Percentiles rank a stretch among this genome's conserved stretches.
Evolutionary conservation across 2,888 invertebrate species (phyloP).

Genomic region (Aspidiotus destructor): DNA sequence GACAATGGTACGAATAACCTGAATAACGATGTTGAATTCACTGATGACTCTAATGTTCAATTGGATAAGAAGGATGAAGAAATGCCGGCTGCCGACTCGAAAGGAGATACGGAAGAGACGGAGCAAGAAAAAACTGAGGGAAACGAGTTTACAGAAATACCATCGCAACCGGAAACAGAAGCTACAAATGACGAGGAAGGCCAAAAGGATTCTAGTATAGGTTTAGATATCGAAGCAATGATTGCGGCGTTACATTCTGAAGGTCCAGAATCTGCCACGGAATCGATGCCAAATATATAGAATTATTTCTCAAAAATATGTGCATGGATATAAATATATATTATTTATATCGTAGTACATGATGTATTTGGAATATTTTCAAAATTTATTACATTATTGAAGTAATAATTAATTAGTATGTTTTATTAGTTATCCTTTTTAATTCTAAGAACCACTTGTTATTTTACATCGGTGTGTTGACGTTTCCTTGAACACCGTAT

Average conservation of each 20-base stretch:
- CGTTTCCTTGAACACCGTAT: too few relatives aligned
- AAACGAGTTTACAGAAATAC: not conserved
- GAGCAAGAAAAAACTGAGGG: not conserved
- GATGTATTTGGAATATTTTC: too few relatives aligned
- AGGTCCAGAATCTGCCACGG: conserved; percentile 24
- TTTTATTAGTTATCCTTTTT: too few relatives aligned
- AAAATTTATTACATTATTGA: too few relatives aligned
- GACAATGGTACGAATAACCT: conserved; percentile 14
- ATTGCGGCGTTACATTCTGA: conserved; percentile 36
- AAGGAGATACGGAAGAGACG: not conserved
- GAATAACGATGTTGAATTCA: conserved; percentile 23
- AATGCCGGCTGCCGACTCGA: not conserved
- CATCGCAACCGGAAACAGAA: conserved; percentile 4
- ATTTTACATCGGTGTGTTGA: too few relatives aligned
- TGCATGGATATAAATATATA: too few relatives aligned
- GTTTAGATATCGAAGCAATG: conserved; percentile 36
- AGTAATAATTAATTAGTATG: too few relatives aligned
- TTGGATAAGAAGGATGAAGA: not conserved
- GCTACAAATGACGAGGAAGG: conserved; percentile 17
- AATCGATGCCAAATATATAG: conserved; percentile 26
- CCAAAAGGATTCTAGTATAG: conserved; percentile 21
- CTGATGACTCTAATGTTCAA: conserved; percentile 19
- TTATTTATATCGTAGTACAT: too few relatives aligned
- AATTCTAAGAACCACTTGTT: too few relatives aligned
- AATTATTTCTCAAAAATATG: too few relatives aligned